phyloP scores from a whole-genome alignment of 2,888 invertebrate species.

The Xestia c-nigrum region DNA sequence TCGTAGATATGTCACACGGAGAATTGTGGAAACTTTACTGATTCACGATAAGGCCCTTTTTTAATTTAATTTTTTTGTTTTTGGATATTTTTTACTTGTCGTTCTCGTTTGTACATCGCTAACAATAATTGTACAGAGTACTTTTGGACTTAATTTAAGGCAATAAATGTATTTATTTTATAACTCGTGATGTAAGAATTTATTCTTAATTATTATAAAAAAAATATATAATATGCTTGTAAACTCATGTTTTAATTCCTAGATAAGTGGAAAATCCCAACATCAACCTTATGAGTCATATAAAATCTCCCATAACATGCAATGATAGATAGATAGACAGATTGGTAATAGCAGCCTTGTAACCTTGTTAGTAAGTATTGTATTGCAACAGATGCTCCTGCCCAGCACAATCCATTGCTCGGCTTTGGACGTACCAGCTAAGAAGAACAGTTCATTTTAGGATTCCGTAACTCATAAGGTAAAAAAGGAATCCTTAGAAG shows the following conservation, averaged over 20 bases:
- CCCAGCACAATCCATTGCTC: background rate
- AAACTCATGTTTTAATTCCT: constrained; percentile 84
- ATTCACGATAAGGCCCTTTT: constrained; percentile 85
- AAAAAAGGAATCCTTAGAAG: too few relatives aligned
- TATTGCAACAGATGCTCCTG: too few relatives aligned
- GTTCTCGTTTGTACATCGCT: constrained; percentile 91
- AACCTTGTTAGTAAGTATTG: background rate
- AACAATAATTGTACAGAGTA: constrained; percentile 91
- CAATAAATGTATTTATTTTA: constrained; percentile 91
- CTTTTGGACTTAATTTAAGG: constrained; percentile 91
- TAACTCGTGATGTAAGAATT: constrained; percentile 91
- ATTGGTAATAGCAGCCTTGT: background rate
- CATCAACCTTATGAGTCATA: background rate
- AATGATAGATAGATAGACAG: background rate
- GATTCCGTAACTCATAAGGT: too few relatives aligned
- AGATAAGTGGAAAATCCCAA: background rate
- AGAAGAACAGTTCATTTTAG: background rate
- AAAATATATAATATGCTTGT: constrained; percentile 91
- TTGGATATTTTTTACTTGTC: constrained; percentile 87
- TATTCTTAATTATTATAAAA: constrained; percentile 91
- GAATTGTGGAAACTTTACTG: constrained; percentile 82
- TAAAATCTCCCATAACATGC: background rate
- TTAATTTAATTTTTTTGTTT: constrained; percentile 82
- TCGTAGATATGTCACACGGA: constrained; percentile 85
- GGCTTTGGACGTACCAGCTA: background rate